Evolutionary conservation across 2,797 vertebrate genomes (phyloP).

Genomic region (Eleutherodactylus coqui): DNA sequence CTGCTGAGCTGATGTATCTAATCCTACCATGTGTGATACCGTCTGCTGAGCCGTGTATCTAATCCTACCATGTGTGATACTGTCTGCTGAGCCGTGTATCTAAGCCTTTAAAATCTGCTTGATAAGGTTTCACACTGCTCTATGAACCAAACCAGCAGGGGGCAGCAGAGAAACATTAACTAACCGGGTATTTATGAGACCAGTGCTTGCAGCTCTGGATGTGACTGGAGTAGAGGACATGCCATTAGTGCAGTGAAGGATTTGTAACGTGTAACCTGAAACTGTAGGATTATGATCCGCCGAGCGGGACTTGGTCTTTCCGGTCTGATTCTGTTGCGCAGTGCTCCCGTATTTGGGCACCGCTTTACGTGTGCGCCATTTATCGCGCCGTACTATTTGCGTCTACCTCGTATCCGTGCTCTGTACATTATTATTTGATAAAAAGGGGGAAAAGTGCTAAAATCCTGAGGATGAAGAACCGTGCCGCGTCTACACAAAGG

Average conservation of each 20-base stretch:
- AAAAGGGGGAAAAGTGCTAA: neutral
- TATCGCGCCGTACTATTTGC: too few relatives aligned
- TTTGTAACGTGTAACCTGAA: too few relatives aligned
- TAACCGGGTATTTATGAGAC: neutral
- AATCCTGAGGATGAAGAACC: neutral
- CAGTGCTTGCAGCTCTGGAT: neutral
- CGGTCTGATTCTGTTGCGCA: neutral
- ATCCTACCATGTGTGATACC: neutral
- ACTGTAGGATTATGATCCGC: too few relatives aligned
- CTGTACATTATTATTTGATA: too few relatives aligned
- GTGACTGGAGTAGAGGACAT: neutral
- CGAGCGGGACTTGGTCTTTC: too few relatives aligned
- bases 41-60: neutral
- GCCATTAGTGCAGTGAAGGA: too few relatives aligned
- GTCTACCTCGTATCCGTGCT: too few relatives aligned
- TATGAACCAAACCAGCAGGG: neutral
- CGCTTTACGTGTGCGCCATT: neutral
- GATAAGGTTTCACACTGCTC: neutral
- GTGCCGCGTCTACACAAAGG: too few relatives aligned
- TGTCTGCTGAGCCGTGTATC: neutral
- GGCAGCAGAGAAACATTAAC: neutral
- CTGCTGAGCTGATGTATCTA: neutral
- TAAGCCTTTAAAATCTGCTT: neutral
- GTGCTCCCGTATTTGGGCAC: neutral
- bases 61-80: neutral